Evolutionary conservation across 2,797 vertebrate genomes (phyloP).

Genomic region (Molossus molossus): DNA sequence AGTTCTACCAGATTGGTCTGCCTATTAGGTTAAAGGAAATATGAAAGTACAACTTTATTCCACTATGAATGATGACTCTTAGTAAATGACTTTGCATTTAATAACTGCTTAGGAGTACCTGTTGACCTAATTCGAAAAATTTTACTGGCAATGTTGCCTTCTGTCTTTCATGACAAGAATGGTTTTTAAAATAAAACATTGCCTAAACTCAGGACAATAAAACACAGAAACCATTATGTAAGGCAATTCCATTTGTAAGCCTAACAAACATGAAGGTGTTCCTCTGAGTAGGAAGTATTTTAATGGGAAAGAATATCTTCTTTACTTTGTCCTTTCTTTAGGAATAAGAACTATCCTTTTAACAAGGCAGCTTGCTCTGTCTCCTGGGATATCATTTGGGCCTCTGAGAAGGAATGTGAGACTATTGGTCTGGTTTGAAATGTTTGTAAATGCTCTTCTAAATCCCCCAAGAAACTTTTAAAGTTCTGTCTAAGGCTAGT

Average conservation of each 20-base stretch:
- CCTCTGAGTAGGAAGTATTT: background rate
- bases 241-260: slow-evolving; percentile 64
- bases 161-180: slow-evolving; percentile 47
- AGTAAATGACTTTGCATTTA: background rate
- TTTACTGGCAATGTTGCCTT: background rate
- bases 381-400: slow-evolving; percentile 9
- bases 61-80: background rate
- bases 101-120: background rate
- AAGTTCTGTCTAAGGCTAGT: slow-evolving; percentile 12
- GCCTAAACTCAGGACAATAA: slow-evolving; percentile 55
- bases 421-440: background rate
- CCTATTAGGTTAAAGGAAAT: background rate
- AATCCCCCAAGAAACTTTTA: slow-evolving; percentile 24
- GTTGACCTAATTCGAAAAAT: slow-evolving; percentile 9
- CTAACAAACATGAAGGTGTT: background rate
- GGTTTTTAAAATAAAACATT: slow-evolving; percentile 65
- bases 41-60: background rate
- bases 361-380: background rate
- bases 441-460: slow-evolving; percentile 14
- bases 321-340: slow-evolving; percentile 40
- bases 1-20: background rate
- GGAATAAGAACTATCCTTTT: background rate
- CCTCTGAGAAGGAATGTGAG: background rate
- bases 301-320: slow-evolving; percentile 11
- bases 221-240: slow-evolving; percentile 61